phyloP scores from a whole-genome alignment of 2,797 vertebrate genomes.

The Chrosomus eos region DNA sequence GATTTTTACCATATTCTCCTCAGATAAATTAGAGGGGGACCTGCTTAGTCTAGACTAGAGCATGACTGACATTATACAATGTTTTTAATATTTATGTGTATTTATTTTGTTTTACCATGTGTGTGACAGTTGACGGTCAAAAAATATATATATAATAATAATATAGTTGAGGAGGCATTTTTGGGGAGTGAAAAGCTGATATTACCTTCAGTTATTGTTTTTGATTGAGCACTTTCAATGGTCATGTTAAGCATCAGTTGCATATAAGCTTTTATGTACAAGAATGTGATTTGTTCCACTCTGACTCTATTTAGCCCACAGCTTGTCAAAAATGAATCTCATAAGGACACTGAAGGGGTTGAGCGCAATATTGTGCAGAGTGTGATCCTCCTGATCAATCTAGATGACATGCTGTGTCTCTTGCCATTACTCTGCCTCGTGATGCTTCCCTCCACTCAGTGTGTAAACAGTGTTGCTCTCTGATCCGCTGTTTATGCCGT shows the following conservation, averaged over 20 bases:
- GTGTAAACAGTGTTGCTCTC: slow-evolving; percentile 16
- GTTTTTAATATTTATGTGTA: not conserved
- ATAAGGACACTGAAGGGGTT: slow-evolving; percentile 4
- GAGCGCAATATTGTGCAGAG: slow-evolving; percentile 8
- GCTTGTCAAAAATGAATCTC: not conserved
- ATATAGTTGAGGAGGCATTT: no score
- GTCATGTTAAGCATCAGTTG: not conserved
- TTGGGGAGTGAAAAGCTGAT: not conserved
- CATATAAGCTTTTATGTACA: not conserved
- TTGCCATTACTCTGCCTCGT: slow-evolving; percentile 17
- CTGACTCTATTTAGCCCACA: not conserved
- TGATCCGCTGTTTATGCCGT: slow-evolving; percentile 39
- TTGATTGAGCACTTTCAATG: not conserved
- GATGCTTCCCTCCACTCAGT: slow-evolving; percentile 35
- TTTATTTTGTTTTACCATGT: not conserved
- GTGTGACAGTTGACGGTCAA: not conserved
- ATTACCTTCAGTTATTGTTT: not conserved
- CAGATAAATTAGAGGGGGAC: not conserved
- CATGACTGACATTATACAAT: not conserved
- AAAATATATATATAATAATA: not conserved
- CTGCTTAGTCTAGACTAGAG: not conserved
- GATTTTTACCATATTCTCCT: not conserved
- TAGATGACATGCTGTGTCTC: not conserved
- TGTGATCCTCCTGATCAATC: slow-evolving; percentile 27
- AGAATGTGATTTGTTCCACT: not conserved